These are phyloP conservation scores for Acleris literana DNA, from an alignment of 2,888 invertebrate genomes.

Conservation along the genomic window DNA sequence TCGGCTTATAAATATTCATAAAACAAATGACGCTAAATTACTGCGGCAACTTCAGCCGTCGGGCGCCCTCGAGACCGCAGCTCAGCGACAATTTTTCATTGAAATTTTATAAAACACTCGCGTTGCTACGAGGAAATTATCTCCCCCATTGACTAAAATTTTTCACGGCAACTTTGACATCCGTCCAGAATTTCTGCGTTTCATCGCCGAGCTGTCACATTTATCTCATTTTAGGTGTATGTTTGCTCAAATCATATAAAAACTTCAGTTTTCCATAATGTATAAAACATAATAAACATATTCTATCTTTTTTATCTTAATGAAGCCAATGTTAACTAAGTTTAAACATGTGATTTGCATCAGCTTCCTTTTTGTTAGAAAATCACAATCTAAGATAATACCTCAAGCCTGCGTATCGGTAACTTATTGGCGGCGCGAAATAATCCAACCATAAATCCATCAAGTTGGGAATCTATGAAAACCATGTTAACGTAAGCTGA, in stretches of 20 bases:
- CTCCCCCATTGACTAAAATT: conserved; percentile 79
- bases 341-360: background rate
- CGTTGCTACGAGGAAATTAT: conserved; percentile 71
- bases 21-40: conserved; percentile 72
- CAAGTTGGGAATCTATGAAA: conserved; percentile 28
- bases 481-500: conserved; percentile 33
- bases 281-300: too few relatives aligned
- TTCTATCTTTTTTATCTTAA: too few relatives aligned
- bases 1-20: conserved; percentile 75
- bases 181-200: conserved; percentile 78
- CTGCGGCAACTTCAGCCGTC: conserved; percentile 57
- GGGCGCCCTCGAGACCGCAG: conserved; percentile 54
- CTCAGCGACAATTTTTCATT: conserved; percentile 67
- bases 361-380: background rate
- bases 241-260: conserved; percentile 3
- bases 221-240: conserved; percentile 50
- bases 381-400: background rate
- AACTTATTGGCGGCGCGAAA: conserved; percentile 23
- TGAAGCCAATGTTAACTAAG: too few relatives aligned
- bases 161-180: conserved; percentile 81
- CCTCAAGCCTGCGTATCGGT: background rate
- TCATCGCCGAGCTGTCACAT: conserved; percentile 70
- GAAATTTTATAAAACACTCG: conserved; percentile 73
- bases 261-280: background rate
- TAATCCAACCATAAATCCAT: conserved; percentile 31